Percentiles rank a stretch among this genome's conserved stretches.
Evolutionary conservation across 2,113 vertebrate genomes (phyloP).

Genomic region (Ptilonorhynchus violaceus): DNA sequence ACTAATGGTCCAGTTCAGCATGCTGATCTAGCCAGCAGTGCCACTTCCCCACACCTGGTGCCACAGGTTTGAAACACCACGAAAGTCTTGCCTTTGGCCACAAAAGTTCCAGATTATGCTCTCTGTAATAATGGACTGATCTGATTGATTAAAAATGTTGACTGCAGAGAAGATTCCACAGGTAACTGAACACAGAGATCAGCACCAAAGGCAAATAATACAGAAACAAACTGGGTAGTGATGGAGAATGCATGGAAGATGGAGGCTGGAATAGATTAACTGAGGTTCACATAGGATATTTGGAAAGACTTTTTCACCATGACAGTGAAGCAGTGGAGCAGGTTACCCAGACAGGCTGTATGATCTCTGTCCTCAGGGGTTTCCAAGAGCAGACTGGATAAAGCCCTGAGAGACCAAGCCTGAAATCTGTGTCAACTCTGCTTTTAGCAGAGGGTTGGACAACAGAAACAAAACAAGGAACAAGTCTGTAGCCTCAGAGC

Average conservation of each 20-base stretch:
- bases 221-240: not conserved
- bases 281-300: not conserved
- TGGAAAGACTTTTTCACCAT: not conserved
- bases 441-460: not conserved
- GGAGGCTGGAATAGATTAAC: not conserved
- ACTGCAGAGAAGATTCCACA: not conserved
- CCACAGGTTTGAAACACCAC: not conserved
- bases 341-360: not conserved
- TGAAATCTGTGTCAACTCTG: not conserved
- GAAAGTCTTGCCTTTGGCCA: not conserved
- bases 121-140: not conserved
- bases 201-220: not conserved
- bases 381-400: not conserved
- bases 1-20: not conserved
- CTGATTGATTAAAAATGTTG: not conserved
- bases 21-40: not conserved
- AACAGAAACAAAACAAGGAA: not conserved
- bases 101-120: not conserved
- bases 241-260: not conserved
- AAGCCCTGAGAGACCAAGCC: not conserved
- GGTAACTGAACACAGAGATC: not conserved
- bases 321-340: not conserved
- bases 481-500: not conserved
- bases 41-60: accelerated
- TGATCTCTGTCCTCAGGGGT: not conserved